Base-by-base conservation (phyloP, 2,888 invertebrate genomes). In the Antheraea yamamai region DNA sequence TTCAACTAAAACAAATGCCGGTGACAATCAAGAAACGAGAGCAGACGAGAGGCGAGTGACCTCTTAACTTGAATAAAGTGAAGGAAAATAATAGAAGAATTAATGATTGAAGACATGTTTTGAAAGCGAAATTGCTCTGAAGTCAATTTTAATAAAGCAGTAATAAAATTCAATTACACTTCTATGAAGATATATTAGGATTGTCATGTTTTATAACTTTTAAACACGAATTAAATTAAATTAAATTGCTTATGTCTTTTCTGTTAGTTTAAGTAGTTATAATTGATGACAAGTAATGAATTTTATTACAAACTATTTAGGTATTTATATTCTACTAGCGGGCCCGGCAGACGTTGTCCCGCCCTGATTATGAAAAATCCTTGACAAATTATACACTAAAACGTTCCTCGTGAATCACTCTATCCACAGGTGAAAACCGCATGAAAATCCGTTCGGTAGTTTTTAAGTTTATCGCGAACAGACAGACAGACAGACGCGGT, bases 11-110 rank as follows among this genome's bases (percentile, higher is more conserved):
- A 39, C 39, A 39, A 70, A 8, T 4, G 2, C n/a, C n/a, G 14
- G 39, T 39, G 20, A 70, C 18, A 39, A 35, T 70, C n/a, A n/a
- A 39, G n/a, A 20, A 20, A 70, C 39, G 39, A 16, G 39, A 70
- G 39, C n/a, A 70, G 39, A 16, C 4, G 35, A 12, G 47, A 47
- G 12, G 47, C 47, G 39, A 70, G 14, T 39, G 70, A 12, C 70
- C 39, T 70, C 39, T 70, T 39, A 39, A 70, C 39, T 70, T 39
- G 39, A 70, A 70, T 39, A 70, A 70, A 70, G 39, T n/a, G 39
- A n/a, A 2, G 39, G n/a, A 66, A n/a, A 70, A 70, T 39, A 70
- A 70, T 39, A 70, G 39, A 39, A 70, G 39, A 20, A 20, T 39
- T 66, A 70, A 70, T 35, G 35, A 20, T 39, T 39, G 39, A 70